Base-by-base conservation (phyloP, 2,113 vertebrate genomes). In the Hippocampus abdominalis region DNA sequence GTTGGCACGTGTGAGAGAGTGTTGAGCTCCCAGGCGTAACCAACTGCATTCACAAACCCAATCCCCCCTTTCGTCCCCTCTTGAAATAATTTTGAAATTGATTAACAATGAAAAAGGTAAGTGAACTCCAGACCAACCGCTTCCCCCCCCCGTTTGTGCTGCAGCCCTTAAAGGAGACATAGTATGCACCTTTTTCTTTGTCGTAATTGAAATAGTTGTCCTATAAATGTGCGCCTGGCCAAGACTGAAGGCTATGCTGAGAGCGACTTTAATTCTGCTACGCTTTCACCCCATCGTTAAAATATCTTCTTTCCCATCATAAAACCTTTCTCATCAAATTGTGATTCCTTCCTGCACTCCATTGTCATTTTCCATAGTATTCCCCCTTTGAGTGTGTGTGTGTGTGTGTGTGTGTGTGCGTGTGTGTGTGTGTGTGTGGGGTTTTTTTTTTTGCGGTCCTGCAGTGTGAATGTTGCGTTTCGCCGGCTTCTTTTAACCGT, bases 11-110 rank as follows among this genome's bases (percentile, higher is more conserved):
- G 32, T 21, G 21, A 2, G 44, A 49, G 48, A 6, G 32, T 53
- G 66, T 53, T 40, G 73, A 66, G 77, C 68, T 7, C 20, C 12
- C 25, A 39, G 48, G 40, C 77, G 8, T 39, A 8, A 73, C 76
- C 84, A 72, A 78, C 69, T 29, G 25, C 21, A 49, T 75, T 32
- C 23, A 66, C 7, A 27, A 82, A 81, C 44, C 68, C 39, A 72
- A 77, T 73, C 68, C 23, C 66, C 54, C 21, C 42, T 32, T 5
- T 32, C 32, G 5, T 32, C 32, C 32, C 32, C 32, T 32, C 4
- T 36, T 59, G 13, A 27, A 27, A 27, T 27, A n/a, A 39, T 71
- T 70, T 46, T 29, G 6, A 23, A 66, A 56, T 18, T 64, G n/a
- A 27, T 54, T 65, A 62, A 46, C 39, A 69, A 39, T 62, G 15